Base-by-base conservation (phyloP, 1,140 invertebrate species). In the Drosophila teissieri region DNA sequence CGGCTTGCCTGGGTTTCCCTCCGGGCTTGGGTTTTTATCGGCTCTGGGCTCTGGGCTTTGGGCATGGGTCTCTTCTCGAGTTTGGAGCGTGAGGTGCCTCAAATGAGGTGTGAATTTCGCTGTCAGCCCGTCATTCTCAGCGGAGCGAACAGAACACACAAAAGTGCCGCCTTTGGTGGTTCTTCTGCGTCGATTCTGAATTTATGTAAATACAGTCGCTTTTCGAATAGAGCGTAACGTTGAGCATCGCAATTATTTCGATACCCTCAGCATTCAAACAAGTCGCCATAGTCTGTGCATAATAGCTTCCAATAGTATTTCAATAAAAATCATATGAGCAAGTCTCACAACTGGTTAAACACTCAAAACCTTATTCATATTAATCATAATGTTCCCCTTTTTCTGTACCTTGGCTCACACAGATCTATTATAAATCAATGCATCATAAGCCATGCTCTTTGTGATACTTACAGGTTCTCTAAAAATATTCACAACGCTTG, bases 81-180 rank as follows among this genome's bases (percentile, higher is more conserved):
- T 42, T 22, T 24, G 64, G 68, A 77, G 67, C 73, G 83, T 76
- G 84, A 77, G 84, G 62, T 80, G 76, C 76, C 84, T 77, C 63
- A 88, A 88, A 88, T 89, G 80, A 88, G 89, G 84, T 88, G 84
- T 88, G 84, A 88, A 84, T 84, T 89, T 70, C 62, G 68, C 80
- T 84, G 76, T 80, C 83, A 88, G 57, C 46, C 63, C 80, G 68
- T 78, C 73, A 70, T 77, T 85, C 44, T 73, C 62, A 60, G 51
- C 55, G 19, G 36, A 74, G 51, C 65, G 22, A 58, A 56, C 36
- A 48, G 56, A 73, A 58, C 44, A 15, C 54, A 49, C 37, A 34
- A 63, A 69, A 62, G 49, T 80, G 72, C 78, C 78, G 78, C 17
- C 78, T 48, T 55, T 68, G 63, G 46, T 65, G 19, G 46, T 69